These are phyloP conservation scores for Epinephelus coioides DNA, from an alignment of 2,797 vertebrate genomes.

Conservation along the genomic window DNA sequence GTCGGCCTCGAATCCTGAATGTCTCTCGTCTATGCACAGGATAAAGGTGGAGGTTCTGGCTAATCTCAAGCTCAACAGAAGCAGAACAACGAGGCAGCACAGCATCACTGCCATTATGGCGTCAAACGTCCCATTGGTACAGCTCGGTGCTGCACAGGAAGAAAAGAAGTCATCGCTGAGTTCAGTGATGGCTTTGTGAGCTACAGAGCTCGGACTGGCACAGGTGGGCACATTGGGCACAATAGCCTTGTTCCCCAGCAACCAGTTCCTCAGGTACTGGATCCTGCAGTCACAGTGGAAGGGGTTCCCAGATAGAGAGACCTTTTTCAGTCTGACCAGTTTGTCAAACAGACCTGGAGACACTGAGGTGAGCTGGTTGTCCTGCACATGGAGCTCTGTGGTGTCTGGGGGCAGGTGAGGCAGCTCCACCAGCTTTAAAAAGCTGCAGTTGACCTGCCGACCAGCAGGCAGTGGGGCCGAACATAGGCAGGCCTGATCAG, in stretches of 20 bases:
- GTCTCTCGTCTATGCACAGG: constrained; percentile 76
- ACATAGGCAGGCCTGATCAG: constrained; percentile 72
- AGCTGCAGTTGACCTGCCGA: constrained; percentile 85
- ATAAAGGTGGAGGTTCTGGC: constrained; percentile 79
- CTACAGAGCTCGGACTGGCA: constrained; percentile 77
- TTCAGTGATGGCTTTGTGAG: constrained; percentile 70
- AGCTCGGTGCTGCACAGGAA: constrained; percentile 65
- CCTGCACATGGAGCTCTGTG: constrained; percentile 81
- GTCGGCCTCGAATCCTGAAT: constrained; percentile 53
- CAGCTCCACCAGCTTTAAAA: constrained; percentile 65
- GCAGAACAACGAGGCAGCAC: constrained; percentile 71
- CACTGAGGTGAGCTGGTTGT: constrained; percentile 81
- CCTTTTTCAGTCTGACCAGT: constrained; percentile 70
- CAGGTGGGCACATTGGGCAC: constrained; percentile 72
- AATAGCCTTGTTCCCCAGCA: constrained; percentile 75
- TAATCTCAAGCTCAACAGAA: constrained; percentile 79
- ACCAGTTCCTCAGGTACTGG: constrained; percentile 86
- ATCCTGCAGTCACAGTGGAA: constrained; percentile 89
- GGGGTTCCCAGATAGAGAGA: constrained; percentile 85
- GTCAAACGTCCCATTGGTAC: constrained; percentile 42
- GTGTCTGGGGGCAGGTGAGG: constrained; percentile 73
- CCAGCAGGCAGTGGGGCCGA: constrained; percentile 41
- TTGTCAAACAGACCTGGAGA: constrained; percentile 84
- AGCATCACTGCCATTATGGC: constrained; percentile 58
- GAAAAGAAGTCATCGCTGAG: constrained; percentile 77